Percentiles rank a stretch among this genome's conserved stretches.
These are phyloP conservation scores for Craniophora ligustri DNA, from an alignment of 2,888 invertebrate genomes.

Conservation along the genomic window DNA sequence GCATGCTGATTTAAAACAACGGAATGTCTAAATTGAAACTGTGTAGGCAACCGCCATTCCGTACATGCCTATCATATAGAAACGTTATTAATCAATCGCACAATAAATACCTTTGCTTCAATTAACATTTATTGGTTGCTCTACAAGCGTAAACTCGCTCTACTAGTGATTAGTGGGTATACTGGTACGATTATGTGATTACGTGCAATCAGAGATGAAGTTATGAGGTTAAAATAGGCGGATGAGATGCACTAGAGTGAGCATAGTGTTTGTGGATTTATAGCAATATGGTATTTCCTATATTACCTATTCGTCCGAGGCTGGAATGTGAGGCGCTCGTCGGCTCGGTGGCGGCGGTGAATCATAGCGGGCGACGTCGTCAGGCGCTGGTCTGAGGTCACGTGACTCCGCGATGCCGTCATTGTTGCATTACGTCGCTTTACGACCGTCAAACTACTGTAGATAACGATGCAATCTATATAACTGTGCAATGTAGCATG, in stretches of 20 bases:
- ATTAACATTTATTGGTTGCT: conserved; percentile 40
- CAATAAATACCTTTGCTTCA: conserved; percentile 40
- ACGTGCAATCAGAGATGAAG: conserved; percentile 28
- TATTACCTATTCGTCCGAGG: conserved; percentile 79
- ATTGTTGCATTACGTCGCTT: conserved; percentile 66
- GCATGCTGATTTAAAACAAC: conserved; percentile 71
- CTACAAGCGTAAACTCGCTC: conserved; percentile 19
- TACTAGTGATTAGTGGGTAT: conserved; percentile 32
- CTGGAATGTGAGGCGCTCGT: conserved; percentile 73
- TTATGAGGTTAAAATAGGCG: conserved; percentile 57
- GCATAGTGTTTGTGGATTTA: conserved; percentile 72
- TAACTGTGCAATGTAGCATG: conserved; percentile 21
- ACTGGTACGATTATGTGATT: conserved; percentile 28
- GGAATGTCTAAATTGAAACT: conserved; percentile 67
- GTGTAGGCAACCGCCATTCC: conserved; percentile 44
- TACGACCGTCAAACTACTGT: conserved; percentile 37
- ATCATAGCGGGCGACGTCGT: conserved; percentile 68
- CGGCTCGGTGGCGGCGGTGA: conserved; percentile 66
- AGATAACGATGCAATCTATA: conserved; percentile 37
- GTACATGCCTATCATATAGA: conserved; percentile 35
- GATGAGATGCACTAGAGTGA: conserved; percentile 60
- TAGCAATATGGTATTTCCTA: conserved; percentile 81
- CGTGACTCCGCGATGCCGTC: conserved; percentile 75
- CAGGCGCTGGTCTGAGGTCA: conserved; percentile 69
- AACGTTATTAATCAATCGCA: conserved; percentile 43